Evolutionary conservation across 2,113 vertebrate species (phyloP).

Genomic region (Corythornis cristatus): DNA sequence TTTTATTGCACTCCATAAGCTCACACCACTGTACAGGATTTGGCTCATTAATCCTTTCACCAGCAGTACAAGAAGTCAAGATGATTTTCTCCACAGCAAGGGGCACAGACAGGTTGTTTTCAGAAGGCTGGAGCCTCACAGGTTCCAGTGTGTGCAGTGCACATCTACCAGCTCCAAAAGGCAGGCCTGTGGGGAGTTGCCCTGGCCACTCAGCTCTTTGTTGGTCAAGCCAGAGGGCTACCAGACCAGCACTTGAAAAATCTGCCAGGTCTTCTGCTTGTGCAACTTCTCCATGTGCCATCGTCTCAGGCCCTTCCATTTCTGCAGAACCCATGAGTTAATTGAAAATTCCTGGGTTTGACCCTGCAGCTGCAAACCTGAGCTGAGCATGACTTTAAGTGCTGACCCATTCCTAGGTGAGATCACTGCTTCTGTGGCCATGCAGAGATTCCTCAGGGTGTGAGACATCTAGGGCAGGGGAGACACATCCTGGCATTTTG

Average conservation of each 20-base stretch:
- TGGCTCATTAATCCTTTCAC: neutral
- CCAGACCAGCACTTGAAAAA: neutral
- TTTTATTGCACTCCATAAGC: neutral
- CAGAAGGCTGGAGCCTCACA: neutral
- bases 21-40: neutral
- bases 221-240: neutral
- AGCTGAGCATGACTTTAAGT: neutral
- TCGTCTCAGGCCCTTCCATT: neutral
- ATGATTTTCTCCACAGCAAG: neutral
- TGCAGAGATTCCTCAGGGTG: neutral
- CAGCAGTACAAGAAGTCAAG: neutral
- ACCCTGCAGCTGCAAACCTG: neutral
- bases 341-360: neutral
- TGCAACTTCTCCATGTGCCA: neutral
- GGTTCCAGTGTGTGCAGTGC: neutral
- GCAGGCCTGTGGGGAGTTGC: neutral
- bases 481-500: accelerated
- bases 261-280: neutral
- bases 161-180: neutral
- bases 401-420: neutral
- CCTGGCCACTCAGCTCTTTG: neutral
- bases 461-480: neutral
- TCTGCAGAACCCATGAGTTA: neutral
- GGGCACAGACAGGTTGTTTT: neutral
- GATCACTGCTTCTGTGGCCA: neutral